Evolutionary conservation across 2,888 invertebrate species (phyloP).

Genomic region (Altica lythri): DNA sequence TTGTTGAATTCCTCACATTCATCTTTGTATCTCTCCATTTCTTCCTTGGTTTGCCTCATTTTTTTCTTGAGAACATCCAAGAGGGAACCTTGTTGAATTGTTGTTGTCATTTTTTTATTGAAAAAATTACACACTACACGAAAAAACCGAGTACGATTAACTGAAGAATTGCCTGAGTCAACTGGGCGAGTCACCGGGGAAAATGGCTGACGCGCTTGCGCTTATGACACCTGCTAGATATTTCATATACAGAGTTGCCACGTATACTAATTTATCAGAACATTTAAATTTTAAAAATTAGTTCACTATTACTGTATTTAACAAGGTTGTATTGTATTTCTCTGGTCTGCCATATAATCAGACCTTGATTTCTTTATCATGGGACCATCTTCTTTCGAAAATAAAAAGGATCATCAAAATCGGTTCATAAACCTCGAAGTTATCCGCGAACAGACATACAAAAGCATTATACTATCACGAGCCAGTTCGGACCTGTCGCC

Average conservation of each 20-base stretch:
- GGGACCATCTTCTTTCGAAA: no score
- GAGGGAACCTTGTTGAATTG: constrained; percentile 90
- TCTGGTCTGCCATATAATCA: no score
- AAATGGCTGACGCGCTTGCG: constrained; percentile 55
- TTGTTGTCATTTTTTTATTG: constrained; percentile 76
- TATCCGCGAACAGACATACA: no score
- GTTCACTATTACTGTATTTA: no score
- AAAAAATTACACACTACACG: constrained; percentile 25
- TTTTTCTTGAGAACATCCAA: constrained; percentile 98
- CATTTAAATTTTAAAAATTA: no score
- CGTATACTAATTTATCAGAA: not conserved
- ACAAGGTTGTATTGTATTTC: no score
- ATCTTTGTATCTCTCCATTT: constrained; percentile 98
- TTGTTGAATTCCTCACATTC: constrained; percentile 96
- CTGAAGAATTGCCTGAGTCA: constrained; percentile 37
- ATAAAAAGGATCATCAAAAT: no score
- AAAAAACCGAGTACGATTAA: constrained; percentile 28
- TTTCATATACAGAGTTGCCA: constrained; percentile 14
- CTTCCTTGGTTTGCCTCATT: constrained; percentile 98
- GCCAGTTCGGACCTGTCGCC: no score
- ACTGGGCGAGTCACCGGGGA: constrained; percentile 57
- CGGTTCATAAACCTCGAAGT: no score
- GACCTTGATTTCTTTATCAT: no score
- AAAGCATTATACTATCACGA: no score
- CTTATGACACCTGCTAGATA: constrained; percentile 46